phyloP scores from a whole-genome alignment of 35 echinoderm and acorn worm genomes.

The Patiria miniata region DNA sequence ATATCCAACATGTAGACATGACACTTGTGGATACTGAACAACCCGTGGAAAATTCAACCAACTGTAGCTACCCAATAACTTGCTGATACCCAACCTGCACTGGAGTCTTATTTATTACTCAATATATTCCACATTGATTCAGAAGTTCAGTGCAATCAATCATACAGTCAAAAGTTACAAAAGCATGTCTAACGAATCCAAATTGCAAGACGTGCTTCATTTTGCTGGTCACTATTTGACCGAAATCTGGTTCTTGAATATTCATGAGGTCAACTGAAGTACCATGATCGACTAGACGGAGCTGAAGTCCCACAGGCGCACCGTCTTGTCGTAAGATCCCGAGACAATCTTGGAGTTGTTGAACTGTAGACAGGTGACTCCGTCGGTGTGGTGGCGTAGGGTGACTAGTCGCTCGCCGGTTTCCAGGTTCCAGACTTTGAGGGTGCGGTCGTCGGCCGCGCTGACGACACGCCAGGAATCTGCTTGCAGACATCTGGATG shows the following conservation, averaged over 20 bases:
- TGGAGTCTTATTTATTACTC: no score
- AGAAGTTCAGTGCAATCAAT: no score
- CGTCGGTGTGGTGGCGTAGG: conserved; percentile 84
- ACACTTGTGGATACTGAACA: no score
- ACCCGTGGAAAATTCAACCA: no score
- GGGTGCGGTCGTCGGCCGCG: conserved; percentile 88
- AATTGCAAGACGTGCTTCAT: not conserved
- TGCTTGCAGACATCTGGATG: conserved; percentile 84
- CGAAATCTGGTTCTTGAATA: not conserved
- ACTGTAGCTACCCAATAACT: no score
- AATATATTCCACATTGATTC: no score
- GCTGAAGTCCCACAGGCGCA: conserved; percentile 93
- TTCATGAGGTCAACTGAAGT: not conserved
- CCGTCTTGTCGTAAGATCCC: conserved; percentile 94
- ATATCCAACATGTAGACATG: no score
- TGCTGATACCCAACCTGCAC: no score
- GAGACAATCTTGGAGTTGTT: conserved; percentile 97
- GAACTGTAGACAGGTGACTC: conserved; percentile 95
- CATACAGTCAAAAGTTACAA: not conserved
- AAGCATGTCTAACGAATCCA: not conserved
- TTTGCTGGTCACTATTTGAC: not conserved
- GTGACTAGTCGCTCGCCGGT: conserved; percentile 89
- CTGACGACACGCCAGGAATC: conserved; percentile 89
- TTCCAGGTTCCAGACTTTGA: conserved; percentile 98
- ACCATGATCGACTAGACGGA: conserved; percentile 46